A percentile compares a stretch with the other conserved stretches of the same genome.
Conservation (phyloP, 2,113 vertebrate genomes). For the Epinephelus moara region DNA sequence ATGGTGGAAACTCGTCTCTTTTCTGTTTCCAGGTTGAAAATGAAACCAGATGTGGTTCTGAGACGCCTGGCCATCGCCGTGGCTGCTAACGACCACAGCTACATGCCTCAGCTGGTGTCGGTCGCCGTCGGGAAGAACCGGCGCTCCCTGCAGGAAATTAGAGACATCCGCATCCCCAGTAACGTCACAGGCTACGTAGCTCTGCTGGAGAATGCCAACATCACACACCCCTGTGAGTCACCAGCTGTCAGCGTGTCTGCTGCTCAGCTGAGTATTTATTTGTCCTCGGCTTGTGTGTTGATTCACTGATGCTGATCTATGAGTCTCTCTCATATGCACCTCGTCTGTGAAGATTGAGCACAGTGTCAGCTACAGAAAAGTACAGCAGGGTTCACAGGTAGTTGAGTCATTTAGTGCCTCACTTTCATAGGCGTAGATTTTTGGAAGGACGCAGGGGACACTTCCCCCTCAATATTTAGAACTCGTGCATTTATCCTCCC, state of each 20-base stretch:
- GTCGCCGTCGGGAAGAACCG: slow-evolving; percentile 93
- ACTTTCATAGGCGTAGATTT: neutral
- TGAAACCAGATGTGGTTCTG: slow-evolving; percentile 96
- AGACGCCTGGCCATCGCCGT: slow-evolving; percentile 94
- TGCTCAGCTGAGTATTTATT: neutral
- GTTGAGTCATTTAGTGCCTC: neutral
- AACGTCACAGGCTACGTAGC: slow-evolving; percentile 96
- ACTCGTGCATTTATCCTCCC: no score
- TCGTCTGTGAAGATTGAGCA: neutral
- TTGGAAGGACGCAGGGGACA: no score
- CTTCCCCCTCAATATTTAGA: no score
- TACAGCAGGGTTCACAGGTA: neutral
- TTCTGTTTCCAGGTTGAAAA: slow-evolving; percentile 88
- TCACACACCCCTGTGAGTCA: slow-evolving; percentile 95
- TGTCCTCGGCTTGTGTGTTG: neutral
- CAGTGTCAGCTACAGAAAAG: neutral
- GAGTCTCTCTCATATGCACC: neutral
- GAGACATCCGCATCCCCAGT: slow-evolving; percentile 96
- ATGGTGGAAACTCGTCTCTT: neutral
- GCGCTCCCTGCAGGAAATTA: slow-evolving; percentile 92
- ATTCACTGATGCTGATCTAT: neutral
- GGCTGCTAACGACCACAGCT: slow-evolving; percentile 95
- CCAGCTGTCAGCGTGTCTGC: slow-evolving; percentile 4
- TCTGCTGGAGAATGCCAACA: slow-evolving; percentile 96
- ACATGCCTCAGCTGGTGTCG: slow-evolving; percentile 98